These are phyloP conservation scores for Echeneis naucrates DNA, from an alignment of 2,797 vertebrate genomes.

Conservation along the genomic window DNA sequence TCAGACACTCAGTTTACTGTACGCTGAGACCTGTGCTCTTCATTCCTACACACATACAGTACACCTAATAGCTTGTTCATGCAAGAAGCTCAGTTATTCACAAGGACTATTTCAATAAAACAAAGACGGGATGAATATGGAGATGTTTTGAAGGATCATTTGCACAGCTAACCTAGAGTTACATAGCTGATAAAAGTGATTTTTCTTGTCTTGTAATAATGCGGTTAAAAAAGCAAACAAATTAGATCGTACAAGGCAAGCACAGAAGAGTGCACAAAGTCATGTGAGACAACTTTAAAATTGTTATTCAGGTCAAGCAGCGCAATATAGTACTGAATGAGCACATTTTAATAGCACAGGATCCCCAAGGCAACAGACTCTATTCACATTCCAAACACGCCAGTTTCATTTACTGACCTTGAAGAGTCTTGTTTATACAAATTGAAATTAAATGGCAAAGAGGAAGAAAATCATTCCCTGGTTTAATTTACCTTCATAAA, in stretches of 20 bases:
- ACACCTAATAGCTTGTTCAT: neutral
- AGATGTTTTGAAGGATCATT: constrained; percentile 5
- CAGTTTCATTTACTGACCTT: constrained; percentile 80
- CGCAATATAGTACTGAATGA: constrained; percentile 71
- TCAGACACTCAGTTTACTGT: constrained; percentile 12
- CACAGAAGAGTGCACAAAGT: constrained; percentile 46
- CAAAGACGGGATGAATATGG: constrained; percentile 3
- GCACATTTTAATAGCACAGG: constrained; percentile 77
- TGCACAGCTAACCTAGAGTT: constrained; percentile 26
- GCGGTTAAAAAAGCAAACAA: constrained; percentile 26
- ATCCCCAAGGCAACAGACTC: constrained; percentile 73
- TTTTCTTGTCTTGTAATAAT: constrained; percentile 13
- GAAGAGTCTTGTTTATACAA: constrained; percentile 80
- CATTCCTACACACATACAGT: neutral
- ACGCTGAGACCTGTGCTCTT: neutral
- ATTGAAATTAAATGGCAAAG: constrained; percentile 77
- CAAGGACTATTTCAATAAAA: constrained; percentile 7
- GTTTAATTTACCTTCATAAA: constrained; percentile 70
- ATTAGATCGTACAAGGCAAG: constrained; percentile 24
- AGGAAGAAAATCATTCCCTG: constrained; percentile 68
- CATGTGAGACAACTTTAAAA: constrained; percentile 54
- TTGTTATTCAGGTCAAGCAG: constrained; percentile 81
- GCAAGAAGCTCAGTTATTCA: neutral
- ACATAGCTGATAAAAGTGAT: constrained; percentile 20
- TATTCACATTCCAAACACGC: constrained; percentile 75